Evolutionary conservation across 2,797 vertebrate genomes (phyloP), one percentile per base, ranked within the genome.

Genomic region (Pitangus sulphuratus): DNA sequence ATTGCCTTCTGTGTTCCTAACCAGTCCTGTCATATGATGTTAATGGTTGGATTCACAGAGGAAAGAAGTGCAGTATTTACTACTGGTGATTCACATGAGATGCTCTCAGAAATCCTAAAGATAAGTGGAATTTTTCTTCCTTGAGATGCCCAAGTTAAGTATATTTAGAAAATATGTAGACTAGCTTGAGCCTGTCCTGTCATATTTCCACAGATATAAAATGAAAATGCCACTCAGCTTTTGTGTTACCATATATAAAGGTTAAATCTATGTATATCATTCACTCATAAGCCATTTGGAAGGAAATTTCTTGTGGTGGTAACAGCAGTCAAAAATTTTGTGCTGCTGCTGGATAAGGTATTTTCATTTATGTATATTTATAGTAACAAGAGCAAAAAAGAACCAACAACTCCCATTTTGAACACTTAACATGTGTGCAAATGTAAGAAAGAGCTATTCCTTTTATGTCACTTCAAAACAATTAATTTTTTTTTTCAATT

Each of bases 171-270:
- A 91, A 93, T 87, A 71, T 37, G 84, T 69, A 64, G 65, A 69
- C 25, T 65, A 69, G 20, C 28, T 87, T 71, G 22, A 93, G 35
- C 62, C 11, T 78, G 22, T 84, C 45, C 75, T 11, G 0, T 71
- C 0, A 0, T 69, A 37, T 91, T 91, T 86, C 48, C 40, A 56
- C n/a, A 89, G 72, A 45, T 61, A 65, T 40, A 45, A 94, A 92
- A 90, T 72, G 42, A 85, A 95, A 93, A 78, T 91, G 61, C 48
- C 64, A 58, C 31, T 96, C 84, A 84, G 50, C 21, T 76, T 86
- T 53, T 69, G 26, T 14, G 8, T 35, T 84, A 22, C 69, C 11
- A 8, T 57, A 45, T 35, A 51, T 81, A 69, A 77, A 92, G 37
- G n/a, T 72, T 91, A 81, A 85, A 83, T 84, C 35, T 72, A 6